Conservation (phyloP, 53 echinoderm and acorn worm species). For the Paelopatides confundens region DNA sequence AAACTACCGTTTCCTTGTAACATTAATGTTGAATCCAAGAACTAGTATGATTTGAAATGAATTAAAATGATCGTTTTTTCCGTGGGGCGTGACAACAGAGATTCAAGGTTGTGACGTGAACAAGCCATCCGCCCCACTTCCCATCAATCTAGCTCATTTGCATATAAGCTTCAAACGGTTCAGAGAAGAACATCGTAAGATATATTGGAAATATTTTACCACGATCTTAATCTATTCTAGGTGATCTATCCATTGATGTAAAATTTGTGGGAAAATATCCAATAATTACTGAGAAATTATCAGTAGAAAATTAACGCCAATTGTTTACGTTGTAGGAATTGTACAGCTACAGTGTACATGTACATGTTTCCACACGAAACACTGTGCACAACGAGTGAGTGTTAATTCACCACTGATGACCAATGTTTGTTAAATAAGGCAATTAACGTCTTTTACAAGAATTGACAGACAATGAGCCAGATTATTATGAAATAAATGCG, state of each 20-base stretch:
- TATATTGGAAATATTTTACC: conserved; percentile 15
- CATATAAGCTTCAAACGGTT: conserved; percentile 99
- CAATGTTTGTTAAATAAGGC: conserved; percentile 40
- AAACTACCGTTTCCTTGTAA: conserved; percentile 34
- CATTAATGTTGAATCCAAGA: not conserved
- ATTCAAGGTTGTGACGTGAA: conserved; percentile 48
- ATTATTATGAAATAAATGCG: not conserved
- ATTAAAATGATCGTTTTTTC: conserved; percentile 34
- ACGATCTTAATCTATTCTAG: conserved; percentile 37
- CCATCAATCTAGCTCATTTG: conserved; percentile 89
- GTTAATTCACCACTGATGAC: conserved; percentile 17
- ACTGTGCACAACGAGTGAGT: not conserved
- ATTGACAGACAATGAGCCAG: conserved; percentile 5
- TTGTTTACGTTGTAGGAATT: conserved; percentile 31
- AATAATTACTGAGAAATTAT: conserved; percentile 50
- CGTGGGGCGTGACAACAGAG: conserved; percentile 45
- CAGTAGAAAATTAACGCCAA: conserved; percentile 35
- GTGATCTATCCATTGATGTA: conserved; percentile 49
- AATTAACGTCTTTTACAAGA: conserved; percentile 16
- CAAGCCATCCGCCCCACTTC: conserved; percentile 79
- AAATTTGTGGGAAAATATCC: conserved; percentile 40
- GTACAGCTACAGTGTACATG: not conserved
- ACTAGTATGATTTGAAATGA: not conserved
- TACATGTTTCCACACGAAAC: not conserved
- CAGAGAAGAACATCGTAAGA: conserved; percentile 45